These are phyloP conservation scores for Psephotus haematonotus DNA, from an alignment of 2,113 vertebrate species.

Conservation along the genomic window DNA sequence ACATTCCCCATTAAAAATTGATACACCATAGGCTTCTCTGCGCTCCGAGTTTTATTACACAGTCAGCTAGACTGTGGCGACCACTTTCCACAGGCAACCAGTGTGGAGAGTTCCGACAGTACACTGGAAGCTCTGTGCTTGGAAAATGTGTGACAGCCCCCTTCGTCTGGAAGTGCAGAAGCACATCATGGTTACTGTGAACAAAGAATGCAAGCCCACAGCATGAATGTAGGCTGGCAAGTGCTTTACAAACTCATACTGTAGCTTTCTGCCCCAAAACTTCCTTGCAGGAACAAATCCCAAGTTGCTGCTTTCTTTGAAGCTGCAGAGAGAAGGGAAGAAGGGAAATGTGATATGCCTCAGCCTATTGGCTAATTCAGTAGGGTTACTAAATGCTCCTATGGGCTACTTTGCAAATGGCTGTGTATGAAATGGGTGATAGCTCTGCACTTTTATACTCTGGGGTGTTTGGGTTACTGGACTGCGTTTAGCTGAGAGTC, in stretches of 20 bases:
- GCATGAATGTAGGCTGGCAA: not conserved
- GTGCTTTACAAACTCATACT: not conserved
- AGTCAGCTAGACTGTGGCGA: not conserved
- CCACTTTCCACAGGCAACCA: not conserved
- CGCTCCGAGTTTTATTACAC: not conserved
- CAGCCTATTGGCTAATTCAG: not conserved
- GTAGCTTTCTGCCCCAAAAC: not conserved
- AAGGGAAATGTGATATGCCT: not conserved
- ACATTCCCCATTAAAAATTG: not conserved
- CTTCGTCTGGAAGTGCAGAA: not conserved
- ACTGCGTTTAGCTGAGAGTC: not conserved
- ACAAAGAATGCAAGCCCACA: not conserved
- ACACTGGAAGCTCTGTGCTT: not conserved
- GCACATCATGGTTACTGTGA: not conserved
- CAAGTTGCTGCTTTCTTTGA: not conserved
- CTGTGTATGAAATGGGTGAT: not conserved
- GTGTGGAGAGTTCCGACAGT: not conserved
- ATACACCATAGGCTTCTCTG: not conserved
- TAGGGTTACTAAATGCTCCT: not conserved
- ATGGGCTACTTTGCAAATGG: not conserved
- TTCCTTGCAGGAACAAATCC: not conserved
- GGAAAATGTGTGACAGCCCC: accelerated
- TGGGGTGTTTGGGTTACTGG: not conserved
- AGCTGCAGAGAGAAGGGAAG: not conserved
- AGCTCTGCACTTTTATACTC: accelerated